A percentile compares a stretch with the other conserved stretches of the same genome.
These are phyloP conservation scores for Cistogaster globosa DNA, from an alignment of 2,888 invertebrate species.

Conservation along the genomic window DNA sequence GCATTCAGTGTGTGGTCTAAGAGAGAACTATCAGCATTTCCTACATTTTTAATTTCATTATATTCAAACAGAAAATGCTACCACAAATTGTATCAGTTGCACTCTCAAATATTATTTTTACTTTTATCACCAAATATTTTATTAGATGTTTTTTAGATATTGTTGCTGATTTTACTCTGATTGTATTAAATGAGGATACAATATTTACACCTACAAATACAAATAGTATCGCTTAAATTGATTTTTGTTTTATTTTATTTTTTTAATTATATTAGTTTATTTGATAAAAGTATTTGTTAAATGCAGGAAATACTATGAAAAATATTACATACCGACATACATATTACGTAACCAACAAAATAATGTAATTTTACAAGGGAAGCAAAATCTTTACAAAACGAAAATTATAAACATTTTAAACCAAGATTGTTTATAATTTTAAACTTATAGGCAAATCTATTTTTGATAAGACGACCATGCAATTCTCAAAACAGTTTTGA, in stretches of 20 bases:
- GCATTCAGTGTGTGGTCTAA: neutral
- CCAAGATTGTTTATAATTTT: no score
- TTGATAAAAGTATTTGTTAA: no score
- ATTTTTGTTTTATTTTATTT: conserved; percentile 35
- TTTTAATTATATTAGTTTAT: no score
- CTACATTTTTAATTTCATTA: neutral
- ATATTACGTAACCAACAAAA: no score
- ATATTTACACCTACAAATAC: conserved; percentile 20
- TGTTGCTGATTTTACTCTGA: neutral
- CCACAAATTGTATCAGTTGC: neutral
- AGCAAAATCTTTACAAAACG: no score
- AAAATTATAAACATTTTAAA: no score
- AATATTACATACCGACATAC: no score
- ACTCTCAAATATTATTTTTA: neutral
- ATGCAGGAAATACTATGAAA: neutral
- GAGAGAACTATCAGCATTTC: neutral
- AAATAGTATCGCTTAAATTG: conserved; percentile 15
- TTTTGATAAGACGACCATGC: no score
- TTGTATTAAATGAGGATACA: neutral
- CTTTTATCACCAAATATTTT: conserved; percentile 8
- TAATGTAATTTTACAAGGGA: no score
- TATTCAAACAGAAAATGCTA: neutral
- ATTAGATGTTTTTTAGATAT: neutral
- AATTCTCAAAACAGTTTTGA: no score
- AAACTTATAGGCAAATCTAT: no score